phyloP scores from a whole-genome alignment of 2,888 invertebrate species.

The Galerucella pusilla region DNA sequence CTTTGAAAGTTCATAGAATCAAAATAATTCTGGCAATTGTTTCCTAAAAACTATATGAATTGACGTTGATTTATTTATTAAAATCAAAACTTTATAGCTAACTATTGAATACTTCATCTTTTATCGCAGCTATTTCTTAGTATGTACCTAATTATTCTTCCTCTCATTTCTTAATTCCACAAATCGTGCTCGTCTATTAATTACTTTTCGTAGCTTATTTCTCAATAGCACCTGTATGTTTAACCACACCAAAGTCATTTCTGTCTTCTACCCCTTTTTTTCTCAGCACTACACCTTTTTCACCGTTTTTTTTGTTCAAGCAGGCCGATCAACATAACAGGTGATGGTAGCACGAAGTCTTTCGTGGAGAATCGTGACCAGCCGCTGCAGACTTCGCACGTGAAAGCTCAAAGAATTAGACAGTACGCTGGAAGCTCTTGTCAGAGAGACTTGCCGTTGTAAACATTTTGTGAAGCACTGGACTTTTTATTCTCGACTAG shows the following conservation, averaged over 20 bases:
- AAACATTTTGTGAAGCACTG: background rate
- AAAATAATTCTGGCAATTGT: too few relatives aligned
- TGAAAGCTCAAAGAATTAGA: conserved; percentile 48
- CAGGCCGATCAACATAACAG: conserved; percentile 53
- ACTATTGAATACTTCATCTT: too few relatives aligned
- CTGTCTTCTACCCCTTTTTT: conserved; percentile 27
- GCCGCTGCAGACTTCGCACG: conserved; percentile 56
- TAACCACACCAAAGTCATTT: conserved; percentile 32
- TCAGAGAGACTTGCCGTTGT: conserved; percentile 30
- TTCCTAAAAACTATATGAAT: too few relatives aligned
- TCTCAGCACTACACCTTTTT: conserved; percentile 34
- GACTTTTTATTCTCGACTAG: background rate
- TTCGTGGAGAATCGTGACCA: conserved; percentile 52
- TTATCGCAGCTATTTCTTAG: background rate
- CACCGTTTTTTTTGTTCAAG: conserved; percentile 45
- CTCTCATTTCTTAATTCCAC: background rate
- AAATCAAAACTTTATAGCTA: too few relatives aligned
- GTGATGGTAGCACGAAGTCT: conserved; percentile 52
- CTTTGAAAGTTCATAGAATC: too few relatives aligned
- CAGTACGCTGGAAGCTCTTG: conserved; percentile 55
- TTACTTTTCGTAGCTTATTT: background rate
- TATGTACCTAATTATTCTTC: background rate
- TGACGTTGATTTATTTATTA: too few relatives aligned
- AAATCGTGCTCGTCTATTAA: conserved; percentile 6
- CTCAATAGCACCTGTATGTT: conserved; percentile 40